phyloP scores from a whole-genome alignment of 2,797 vertebrate genomes.

The Hirundo rustica region DNA sequence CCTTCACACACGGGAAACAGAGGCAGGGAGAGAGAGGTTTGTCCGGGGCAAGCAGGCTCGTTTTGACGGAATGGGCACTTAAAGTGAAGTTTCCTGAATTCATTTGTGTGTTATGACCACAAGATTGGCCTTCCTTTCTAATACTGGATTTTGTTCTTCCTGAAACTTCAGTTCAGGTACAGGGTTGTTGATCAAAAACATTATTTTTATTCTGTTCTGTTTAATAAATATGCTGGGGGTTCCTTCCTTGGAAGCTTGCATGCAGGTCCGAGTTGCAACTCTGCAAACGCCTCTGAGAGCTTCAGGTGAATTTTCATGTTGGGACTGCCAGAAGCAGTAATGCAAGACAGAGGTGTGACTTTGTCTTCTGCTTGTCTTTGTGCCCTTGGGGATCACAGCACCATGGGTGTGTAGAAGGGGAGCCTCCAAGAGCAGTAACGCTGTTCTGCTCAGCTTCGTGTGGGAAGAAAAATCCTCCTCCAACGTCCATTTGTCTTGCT shows the following conservation, averaged over 20 bases:
- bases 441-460: not conserved
- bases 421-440: not conserved
- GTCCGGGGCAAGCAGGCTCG: not conserved
- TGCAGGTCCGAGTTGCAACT: fast-evolving
- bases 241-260: not conserved
- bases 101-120: not conserved
- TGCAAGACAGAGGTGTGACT: not conserved
- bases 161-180: not conserved
- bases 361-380: not conserved
- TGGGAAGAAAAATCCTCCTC: not conserved
- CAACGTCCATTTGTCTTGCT: not conserved
- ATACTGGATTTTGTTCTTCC: not conserved
- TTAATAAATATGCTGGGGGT: not conserved
- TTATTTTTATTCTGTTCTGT: not conserved
- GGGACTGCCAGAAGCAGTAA: not conserved
- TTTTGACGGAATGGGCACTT: slow-evolving; percentile 1
- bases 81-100: not conserved
- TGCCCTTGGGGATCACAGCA: not conserved
- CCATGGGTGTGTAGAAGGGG: not conserved
- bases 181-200: not conserved
- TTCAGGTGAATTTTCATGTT: not conserved
- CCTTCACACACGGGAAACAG: not conserved
- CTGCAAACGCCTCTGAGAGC: not conserved
- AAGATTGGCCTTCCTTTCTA: not conserved
- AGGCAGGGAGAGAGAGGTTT: not conserved